Percentiles rank a stretch among this genome's conserved stretches.
Conservation (phyloP, 2,888 invertebrate species). For the Netelia fuscicornis region DNA sequence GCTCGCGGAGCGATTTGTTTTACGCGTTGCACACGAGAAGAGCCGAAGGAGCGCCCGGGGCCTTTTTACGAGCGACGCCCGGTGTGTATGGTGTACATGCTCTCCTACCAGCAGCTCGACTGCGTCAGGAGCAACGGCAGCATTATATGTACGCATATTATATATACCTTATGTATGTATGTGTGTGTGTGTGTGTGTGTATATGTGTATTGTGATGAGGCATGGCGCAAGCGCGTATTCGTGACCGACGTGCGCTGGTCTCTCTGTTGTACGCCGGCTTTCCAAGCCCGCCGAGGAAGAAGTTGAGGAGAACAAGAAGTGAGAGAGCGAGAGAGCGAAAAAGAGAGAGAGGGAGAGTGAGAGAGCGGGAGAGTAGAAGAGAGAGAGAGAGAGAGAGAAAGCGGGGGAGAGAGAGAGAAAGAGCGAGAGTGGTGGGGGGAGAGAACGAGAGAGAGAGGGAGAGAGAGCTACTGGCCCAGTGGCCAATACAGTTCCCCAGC, state of each 20-base stretch:
- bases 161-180: neutral
- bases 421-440: too few species aligned
- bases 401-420: too few species aligned
- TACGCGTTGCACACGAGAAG: constrained; percentile 61
- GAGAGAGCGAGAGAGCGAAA: constrained; percentile 14
- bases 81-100: constrained; percentile 53
- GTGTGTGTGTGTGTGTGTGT: constrained; percentile 1
- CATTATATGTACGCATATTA: constrained; percentile 1
- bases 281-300: constrained; percentile 16
- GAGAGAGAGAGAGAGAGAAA: neutral
- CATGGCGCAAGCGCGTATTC: constrained; percentile 47
- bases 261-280: constrained; percentile 35
- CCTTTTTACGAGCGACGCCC: constrained; percentile 73
- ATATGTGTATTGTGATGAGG: constrained; percentile 9
- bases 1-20: constrained; percentile 65
- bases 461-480: constrained; percentile 40
- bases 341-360: constrained; percentile 21
- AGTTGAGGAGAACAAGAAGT: neutral
- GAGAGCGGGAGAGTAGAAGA: too few species aligned
- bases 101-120: constrained; percentile 55
- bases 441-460: too few species aligned
- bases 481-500: constrained; percentile 26
- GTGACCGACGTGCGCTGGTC: constrained; percentile 52
- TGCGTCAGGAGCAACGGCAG: constrained; percentile 50
- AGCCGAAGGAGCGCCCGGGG: constrained; percentile 65